These are phyloP conservation scores for Lysandra coridon DNA, from an alignment of 2,888 invertebrate genomes.

Conservation along the genomic window DNA sequence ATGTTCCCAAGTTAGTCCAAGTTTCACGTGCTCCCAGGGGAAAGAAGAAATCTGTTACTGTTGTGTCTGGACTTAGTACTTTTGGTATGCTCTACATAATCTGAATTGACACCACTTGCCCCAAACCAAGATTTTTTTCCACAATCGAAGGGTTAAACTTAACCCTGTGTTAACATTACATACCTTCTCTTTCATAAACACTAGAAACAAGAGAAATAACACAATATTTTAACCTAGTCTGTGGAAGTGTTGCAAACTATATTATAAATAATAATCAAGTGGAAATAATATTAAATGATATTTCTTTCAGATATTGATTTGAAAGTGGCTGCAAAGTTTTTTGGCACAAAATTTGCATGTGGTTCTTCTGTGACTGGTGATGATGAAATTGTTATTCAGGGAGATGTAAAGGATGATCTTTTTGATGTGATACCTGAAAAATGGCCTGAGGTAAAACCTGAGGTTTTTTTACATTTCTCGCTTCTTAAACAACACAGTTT, in stretches of 20 bases:
- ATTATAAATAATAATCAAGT: neutral
- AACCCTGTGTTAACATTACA: neutral
- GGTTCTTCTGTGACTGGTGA: slow-evolving; percentile 99
- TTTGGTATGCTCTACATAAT: slow-evolving; percentile 84
- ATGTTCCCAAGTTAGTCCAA: slow-evolving; percentile 91
- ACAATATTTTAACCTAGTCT: neutral
- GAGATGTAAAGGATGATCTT: slow-evolving; percentile 98
- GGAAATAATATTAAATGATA: slow-evolving; percentile 7
- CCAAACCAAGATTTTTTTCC: no score
- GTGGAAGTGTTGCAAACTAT: neutral
- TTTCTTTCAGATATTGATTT: slow-evolving; percentile 92
- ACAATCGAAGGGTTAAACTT: no score
- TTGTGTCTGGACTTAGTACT: slow-evolving; percentile 96
- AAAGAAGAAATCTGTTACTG: slow-evolving; percentile 99
- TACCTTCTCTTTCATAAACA: neutral
- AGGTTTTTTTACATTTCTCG: neutral
- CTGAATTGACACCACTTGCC: no score
- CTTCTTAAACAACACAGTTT: no score
- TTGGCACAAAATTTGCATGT: slow-evolving; percentile 98
- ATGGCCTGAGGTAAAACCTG: slow-evolving; percentile 90
- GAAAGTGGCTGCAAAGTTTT: slow-evolving; percentile 98
- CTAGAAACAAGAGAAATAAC: no score
- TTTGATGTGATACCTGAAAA: slow-evolving; percentile 99
- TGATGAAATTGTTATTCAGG: slow-evolving; percentile 99
- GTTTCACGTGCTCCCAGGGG: slow-evolving; percentile 95